These are phyloP conservation scores for Rutilus rutilus DNA, from an alignment of 2,113 vertebrate species.

Conservation along the genomic window DNA sequence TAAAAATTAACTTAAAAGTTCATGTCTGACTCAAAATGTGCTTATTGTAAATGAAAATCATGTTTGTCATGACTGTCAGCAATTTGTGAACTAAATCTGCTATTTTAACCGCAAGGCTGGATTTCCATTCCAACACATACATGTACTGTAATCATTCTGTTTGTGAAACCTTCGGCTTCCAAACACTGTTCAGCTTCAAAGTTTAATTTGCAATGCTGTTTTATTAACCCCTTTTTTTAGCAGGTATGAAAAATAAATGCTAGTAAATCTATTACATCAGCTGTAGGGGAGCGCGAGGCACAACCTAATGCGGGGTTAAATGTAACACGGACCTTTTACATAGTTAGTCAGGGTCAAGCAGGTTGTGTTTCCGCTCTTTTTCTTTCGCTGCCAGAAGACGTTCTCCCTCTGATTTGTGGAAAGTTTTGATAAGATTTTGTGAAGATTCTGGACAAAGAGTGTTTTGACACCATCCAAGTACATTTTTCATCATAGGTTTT, in stretches of 20 bases:
- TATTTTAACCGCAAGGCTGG: not conserved
- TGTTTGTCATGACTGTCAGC: not conserved
- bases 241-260: slow-evolving; percentile 6
- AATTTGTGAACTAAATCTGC: not conserved
- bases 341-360: too few relatives aligned
- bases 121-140: not conserved
- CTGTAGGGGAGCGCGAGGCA: not conserved
- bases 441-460: too few relatives aligned
- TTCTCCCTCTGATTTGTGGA: too few relatives aligned
- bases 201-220: slow-evolving; percentile 19
- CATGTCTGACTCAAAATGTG: not conserved
- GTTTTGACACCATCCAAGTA: too few relatives aligned
- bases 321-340: too few relatives aligned
- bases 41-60: not conserved
- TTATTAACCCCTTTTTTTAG: not conserved
- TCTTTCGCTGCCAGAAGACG: too few relatives aligned
- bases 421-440: too few relatives aligned
- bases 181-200: slow-evolving; percentile 30
- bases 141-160: too few relatives aligned
- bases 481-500: too few relatives aligned
- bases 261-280: slow-evolving; percentile 38
- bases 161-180: slow-evolving; percentile 1
- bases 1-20: not conserved
- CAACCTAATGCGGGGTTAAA: too few relatives aligned
- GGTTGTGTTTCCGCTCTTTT: too few relatives aligned